Evolutionary conservation across 2,888 invertebrate genomes (phyloP), one percentile per base, ranked within the genome.

Genomic region (Erebia aethiops): DNA sequence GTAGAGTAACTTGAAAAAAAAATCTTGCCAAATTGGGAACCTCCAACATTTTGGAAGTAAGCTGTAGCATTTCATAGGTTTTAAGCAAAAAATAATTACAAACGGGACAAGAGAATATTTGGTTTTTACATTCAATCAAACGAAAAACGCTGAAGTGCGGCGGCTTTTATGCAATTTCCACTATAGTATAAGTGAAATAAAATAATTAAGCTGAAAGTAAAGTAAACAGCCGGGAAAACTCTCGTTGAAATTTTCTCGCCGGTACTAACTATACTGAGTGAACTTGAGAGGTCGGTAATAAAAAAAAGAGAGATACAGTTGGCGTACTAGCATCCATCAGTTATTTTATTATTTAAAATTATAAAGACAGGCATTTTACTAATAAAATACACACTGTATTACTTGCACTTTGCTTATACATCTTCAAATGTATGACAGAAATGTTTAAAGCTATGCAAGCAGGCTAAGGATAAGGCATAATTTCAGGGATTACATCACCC

Each of bases 271-370:
- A 35, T 35, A 13, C 46, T 11, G 46, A 66, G 56, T 21, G 66
- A 46, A n/a, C 57, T 66, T 57, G 56, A 66, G 46, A 66, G 56
- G 66, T 52, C 63, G 51, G 63, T 51, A 63, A 63, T 63, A 63
- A 63, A 63, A 63, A 52, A 63, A 63, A 63, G 63, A 51, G 63
- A 63, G 51, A 52, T 63, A 63, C 63, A 51, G 63, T 26, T 14
- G 63, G 51, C 63, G 63, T 51, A 49, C 63, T 35, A 35, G 51
- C 51, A 26, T 63, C 51, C 63, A 63, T 63, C 63, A 26, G 26
- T 26, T 26, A 26, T 26, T 26, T 26, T 26, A 26, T 26, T 26
- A 26, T 26, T 26, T 26, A 26, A 26, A 26, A 26, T 4, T 26
- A 26, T 26, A 26, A 3, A 3, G 26, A 26, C 4, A 26, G 26